Conservation (phyloP, 2,888 invertebrate species). For the Cataglyphis livida region DNA sequence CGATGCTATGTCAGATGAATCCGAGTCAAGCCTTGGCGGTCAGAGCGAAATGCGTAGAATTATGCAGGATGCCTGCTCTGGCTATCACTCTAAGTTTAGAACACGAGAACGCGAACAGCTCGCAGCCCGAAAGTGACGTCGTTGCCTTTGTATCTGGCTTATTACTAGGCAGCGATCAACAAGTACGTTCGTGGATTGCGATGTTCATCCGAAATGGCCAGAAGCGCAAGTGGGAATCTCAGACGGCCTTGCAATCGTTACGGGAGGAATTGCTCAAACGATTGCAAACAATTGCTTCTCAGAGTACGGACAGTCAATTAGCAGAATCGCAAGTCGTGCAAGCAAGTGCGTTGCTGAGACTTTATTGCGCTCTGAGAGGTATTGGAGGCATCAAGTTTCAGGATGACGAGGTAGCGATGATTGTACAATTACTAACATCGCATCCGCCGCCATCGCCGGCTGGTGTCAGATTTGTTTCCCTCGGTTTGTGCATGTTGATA, state of each 20-base stretch:
- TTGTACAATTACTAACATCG: conserved; percentile 94
- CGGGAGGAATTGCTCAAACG: conserved; percentile 92
- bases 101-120: conserved; percentile 84
- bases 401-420: conserved; percentile 95
- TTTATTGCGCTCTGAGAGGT: conserved; percentile 97
- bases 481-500: conserved; percentile 97
- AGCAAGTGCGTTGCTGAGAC: conserved; percentile 94
- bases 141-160: conserved; percentile 96
- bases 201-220: conserved; percentile 95
- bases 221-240: conserved; percentile 93
- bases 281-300: conserved; percentile 89
- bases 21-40: conserved; percentile 94
- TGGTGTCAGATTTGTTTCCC: conserved; percentile 96
- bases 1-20: conserved; percentile 95
- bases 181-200: conserved; percentile 96
- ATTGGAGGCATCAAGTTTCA: conserved; percentile 97
- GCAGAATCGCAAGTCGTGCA: conserved; percentile 91
- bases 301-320: conserved; percentile 88
- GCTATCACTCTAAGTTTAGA: conserved; percentile 94
- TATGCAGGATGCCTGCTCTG: conserved; percentile 95
- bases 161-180: conserved; percentile 95
- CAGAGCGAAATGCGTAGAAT: conserved; percentile 94
- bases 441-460: conserved; percentile 96
- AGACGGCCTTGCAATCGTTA: conserved; percentile 89
- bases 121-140: conserved; percentile 86